Conservation (phyloP, 2,113 vertebrate species). For the Paedocypris sp. region DNA sequence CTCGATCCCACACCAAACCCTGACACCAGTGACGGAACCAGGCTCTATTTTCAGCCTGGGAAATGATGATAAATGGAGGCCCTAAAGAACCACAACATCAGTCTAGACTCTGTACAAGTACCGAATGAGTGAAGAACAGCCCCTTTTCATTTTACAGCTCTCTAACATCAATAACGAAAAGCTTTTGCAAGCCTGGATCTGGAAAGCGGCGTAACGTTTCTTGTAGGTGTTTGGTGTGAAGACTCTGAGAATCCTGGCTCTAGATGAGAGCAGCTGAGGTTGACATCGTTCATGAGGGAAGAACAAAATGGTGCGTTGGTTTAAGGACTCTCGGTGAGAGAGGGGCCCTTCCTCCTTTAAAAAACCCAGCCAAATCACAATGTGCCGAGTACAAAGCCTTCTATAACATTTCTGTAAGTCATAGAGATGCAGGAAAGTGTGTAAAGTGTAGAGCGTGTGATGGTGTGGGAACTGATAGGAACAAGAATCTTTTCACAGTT, state of each 20-base stretch:
- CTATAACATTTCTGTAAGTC: neutral
- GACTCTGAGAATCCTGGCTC: neutral
- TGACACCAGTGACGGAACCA: slow-evolving; percentile 1
- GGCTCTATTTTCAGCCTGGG: neutral
- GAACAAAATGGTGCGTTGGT: slow-evolving; percentile 16
- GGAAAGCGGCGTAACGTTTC: no score
- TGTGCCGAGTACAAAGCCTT: slow-evolving; percentile 11
- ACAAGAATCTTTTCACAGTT: no score
- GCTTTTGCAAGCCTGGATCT: neutral
- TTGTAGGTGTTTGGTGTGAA: no score
- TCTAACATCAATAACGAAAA: neutral
- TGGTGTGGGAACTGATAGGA: no score
- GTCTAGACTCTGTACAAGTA: neutral
- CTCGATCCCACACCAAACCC: slow-evolving; percentile 21
- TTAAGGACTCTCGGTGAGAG: slow-evolving; percentile 6
- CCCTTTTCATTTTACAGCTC: neutral
- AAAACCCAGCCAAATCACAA: slow-evolving; percentile 3
- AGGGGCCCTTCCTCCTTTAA: neutral
- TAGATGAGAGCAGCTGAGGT: neutral
- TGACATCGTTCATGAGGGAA: slow-evolving; percentile 13
- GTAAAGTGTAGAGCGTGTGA: no score
- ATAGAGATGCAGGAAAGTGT: no score
- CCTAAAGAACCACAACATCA: slow-evolving; percentile 6
- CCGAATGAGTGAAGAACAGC: neutral
- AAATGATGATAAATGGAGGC: slow-evolving; percentile 23